Conservation (phyloP, 2,888 invertebrate species). For the Dichetophora obliterata region DNA sequence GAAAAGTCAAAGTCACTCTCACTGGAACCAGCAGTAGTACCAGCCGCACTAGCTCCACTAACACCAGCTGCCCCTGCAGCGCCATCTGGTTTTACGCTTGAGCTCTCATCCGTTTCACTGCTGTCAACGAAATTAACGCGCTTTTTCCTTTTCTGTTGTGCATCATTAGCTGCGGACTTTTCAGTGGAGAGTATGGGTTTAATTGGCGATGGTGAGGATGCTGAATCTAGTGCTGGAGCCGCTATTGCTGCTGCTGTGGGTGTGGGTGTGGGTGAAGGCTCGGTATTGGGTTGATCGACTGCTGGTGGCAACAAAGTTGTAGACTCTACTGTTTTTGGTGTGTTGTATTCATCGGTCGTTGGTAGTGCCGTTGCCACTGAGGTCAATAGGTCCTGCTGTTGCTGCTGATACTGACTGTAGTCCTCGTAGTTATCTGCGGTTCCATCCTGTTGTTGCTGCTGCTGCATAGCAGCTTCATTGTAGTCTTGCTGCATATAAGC, state of each 20-base stretch:
- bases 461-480: conserved; percentile 40
- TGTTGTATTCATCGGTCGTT: conserved; percentile 32
- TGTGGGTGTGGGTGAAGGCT: background rate
- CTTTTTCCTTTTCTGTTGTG: conserved; percentile 68
- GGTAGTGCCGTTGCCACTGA: background rate
- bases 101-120: conserved; percentile 69
- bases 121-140: conserved; percentile 69
- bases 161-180: conserved; percentile 61
- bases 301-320: background rate
- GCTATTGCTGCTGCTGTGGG: background rate
- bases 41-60: conserved; percentile 42
- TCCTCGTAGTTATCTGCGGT: conserved; percentile 30
- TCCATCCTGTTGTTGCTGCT: conserved; percentile 33
- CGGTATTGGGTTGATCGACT: background rate
- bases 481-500: conserved; percentile 42
- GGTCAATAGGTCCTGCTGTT: conserved; percentile 18
- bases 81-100: conserved; percentile 56
- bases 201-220: conserved; percentile 52
- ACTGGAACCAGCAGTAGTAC: conserved; percentile 45
- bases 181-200: conserved; percentile 24
- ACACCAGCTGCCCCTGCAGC: conserved; percentile 14
- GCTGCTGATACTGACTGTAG: conserved; percentile 41
- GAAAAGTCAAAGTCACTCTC: conserved; percentile 70
- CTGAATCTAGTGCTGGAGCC: background rate
- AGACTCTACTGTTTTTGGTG: conserved; percentile 2